Evolutionary conservation across 2,797 vertebrate species (phyloP).

Genomic region (Hapalemur alaotrensis): DNA sequence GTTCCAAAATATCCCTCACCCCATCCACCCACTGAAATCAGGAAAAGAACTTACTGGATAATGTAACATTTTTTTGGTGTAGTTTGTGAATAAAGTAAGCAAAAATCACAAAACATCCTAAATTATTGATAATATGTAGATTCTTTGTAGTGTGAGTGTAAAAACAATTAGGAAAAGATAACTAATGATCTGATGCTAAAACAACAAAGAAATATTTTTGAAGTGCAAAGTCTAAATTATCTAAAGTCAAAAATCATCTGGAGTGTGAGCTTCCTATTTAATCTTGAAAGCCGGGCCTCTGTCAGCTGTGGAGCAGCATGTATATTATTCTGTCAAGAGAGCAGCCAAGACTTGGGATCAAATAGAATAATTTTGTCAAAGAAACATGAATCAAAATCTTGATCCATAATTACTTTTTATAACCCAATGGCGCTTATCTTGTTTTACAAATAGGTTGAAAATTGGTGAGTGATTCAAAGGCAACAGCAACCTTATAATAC

Average conservation of each 20-base stretch:
- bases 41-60: not conserved
- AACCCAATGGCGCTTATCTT: constrained; percentile 39
- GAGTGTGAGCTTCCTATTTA: constrained; percentile 44
- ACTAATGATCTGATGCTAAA: constrained; percentile 6
- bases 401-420: constrained; percentile 45
- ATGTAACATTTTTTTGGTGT: not conserved
- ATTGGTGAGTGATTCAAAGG: constrained; percentile 42
- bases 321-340: constrained; percentile 44
- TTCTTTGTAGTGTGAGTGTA: constrained; percentile 3
- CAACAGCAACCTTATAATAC: constrained; percentile 28
- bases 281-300: constrained; percentile 22
- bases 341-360: constrained; percentile 44
- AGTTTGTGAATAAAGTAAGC: not conserved
- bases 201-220: constrained; percentile 48
- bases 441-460: constrained; percentile 54
- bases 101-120: not conserved
- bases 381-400: constrained; percentile 25
- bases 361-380: constrained; percentile 52
- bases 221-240: constrained; percentile 41
- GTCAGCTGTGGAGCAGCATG: not conserved
- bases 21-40: not conserved
- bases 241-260: constrained; percentile 50
- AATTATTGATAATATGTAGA: not conserved
- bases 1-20: not conserved
- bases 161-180: not conserved